Base-by-base conservation (phyloP, 2,888 invertebrate species). In the Mycalesis mineus region DNA sequence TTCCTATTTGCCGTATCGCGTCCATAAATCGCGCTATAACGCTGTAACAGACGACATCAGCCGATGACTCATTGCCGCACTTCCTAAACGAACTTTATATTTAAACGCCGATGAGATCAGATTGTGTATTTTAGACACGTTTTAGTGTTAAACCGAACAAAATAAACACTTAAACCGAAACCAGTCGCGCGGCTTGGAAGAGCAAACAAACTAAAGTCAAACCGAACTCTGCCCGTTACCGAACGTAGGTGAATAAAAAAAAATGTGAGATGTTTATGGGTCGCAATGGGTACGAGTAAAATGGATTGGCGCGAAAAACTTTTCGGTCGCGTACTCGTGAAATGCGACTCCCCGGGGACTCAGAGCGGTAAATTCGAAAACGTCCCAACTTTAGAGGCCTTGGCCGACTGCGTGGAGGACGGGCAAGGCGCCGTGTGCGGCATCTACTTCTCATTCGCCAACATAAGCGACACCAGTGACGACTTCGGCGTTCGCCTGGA, bases 361-460 rank as follows among this genome's bases (percentile, higher is more conserved):
- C 80, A 85, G 61, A 84, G 77, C 60, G 91, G 88, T 36, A 86
- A 88, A 66, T 89, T 89, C 62, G 87, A 90, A 62, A 78, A 80
- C 59, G 67, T 88, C 11, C 68, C 84, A 0, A 91, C 91, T 1
- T 68, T 80, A 41, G 90, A 91, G 60, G 89, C 85, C 58, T 69
- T 90, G 53, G 65, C 75, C 29, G 87, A 88, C 57, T 88, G 87
- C 62, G 87, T 86, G 8, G 86, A 92, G 1, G 83, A 84, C 39
- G 87, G 86, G 0, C 89, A 87, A 9, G 91, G 91, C 9, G 77
- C 91, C 52, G 79, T 88, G 28, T 91, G 92, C 68, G 94, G 93
- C 31, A 88, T 94, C 64, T 94, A 94, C 74, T 94, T 94, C 77
- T 93, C 93, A 50, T 94, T 94, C 73, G 93, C 93, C 13, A 93